These are phyloP conservation scores for Peromyscus leucopus DNA, from an alignment of 2,113 vertebrate genomes.

Conservation along the genomic window DNA sequence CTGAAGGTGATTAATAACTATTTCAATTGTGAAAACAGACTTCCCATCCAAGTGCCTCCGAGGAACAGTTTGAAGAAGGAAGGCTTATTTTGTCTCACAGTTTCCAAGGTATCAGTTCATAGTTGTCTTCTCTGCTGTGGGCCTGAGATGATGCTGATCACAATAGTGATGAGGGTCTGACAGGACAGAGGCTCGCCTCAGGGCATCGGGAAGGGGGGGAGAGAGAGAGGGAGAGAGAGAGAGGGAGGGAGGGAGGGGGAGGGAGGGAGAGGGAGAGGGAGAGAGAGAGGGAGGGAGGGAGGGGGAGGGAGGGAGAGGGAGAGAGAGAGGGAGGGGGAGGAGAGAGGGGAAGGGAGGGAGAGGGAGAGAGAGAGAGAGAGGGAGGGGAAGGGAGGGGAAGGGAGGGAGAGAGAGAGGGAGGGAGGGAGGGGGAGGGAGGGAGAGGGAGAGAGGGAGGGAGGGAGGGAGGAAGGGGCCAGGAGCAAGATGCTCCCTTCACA, in stretches of 20 bases:
- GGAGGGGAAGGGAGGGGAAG: too few species aligned
- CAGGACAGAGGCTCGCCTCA: too few species aligned
- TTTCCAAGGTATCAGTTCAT: background rate
- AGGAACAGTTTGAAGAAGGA: background rate
- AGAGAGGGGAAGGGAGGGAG: too few species aligned
- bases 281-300: rapidly evolving
- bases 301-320: rapidly evolving
- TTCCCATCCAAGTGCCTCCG: background rate
- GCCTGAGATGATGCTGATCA: background rate
- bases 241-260: rapidly evolving
- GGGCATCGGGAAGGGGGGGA: too few species aligned
- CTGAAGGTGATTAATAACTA: background rate
- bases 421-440: too few species aligned
- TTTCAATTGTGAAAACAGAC: background rate
- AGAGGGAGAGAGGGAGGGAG: too few species aligned
- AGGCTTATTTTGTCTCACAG: background rate
- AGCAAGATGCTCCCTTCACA: background rate
- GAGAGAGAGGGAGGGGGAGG: too few species aligned
- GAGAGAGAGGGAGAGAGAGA: rapidly evolving
- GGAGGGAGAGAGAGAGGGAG: rapidly evolving
- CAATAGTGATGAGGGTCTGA: background rate
- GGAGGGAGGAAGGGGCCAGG: background rate
- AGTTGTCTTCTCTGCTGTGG: background rate
- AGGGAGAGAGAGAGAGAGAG: rapidly evolving
- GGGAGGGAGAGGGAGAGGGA: rapidly evolving